Conservation (phyloP, 1,140 invertebrate species). For the Drosophila teissieri region DNA sequence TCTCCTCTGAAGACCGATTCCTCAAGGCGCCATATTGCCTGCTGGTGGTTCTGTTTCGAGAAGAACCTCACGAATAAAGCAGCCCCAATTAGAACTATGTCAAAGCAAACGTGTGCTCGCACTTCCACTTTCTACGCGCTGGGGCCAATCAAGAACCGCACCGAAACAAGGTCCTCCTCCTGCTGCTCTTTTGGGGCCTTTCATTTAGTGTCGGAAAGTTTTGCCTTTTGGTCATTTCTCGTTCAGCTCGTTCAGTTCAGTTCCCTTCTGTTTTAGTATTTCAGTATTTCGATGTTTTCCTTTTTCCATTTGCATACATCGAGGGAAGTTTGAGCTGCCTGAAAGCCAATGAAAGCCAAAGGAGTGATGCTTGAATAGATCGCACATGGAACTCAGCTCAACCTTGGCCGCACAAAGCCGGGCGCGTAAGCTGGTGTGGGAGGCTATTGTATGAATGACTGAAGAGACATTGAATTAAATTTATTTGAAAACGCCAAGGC, state of each 20-base stretch:
- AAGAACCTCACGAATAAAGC: constrained; percentile 1
- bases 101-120: constrained; percentile 71
- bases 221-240: constrained; percentile 74
- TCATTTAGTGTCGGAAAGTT: constrained; percentile 81
- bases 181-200: constrained; percentile 30
- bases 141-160: constrained; percentile 60
- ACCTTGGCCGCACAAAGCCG: constrained; percentile 68
- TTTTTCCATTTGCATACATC: constrained; percentile 68
- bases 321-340: constrained; percentile 41
- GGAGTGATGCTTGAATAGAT: constrained; percentile 59
- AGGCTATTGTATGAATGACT: constrained; percentile 73
- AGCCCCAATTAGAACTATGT: constrained; percentile 73
- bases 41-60: constrained; percentile 3
- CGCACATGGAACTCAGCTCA: constrained; percentile 60
- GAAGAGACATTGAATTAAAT: constrained; percentile 82
- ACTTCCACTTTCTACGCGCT: constrained; percentile 66
- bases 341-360: constrained; percentile 57
- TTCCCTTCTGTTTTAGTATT: constrained; percentile 16
- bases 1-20: not conserved
- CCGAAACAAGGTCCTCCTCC: constrained; percentile 27
- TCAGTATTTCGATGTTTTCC: constrained; percentile 9
- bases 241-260: not conserved
- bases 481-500: constrained; percentile 75
- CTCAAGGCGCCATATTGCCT: not conserved
- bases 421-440: constrained; percentile 20